These are phyloP conservation scores for Actinostola sp. DNA, from an alignment of 92 coral and sea anemone species.

Conservation along the genomic window DNA sequence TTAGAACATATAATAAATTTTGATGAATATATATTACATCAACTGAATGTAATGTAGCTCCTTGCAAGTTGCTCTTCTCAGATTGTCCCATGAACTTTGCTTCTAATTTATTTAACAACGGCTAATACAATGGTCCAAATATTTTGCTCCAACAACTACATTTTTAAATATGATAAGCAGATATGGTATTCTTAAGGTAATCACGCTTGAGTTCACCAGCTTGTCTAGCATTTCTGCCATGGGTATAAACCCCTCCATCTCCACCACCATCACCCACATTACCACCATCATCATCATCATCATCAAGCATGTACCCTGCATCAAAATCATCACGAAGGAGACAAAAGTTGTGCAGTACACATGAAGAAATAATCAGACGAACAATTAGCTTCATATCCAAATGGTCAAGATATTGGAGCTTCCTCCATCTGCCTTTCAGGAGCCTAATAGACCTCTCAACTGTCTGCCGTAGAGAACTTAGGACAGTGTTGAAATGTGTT, in stretches of 20 bases:
- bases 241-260: conserved; percentile 6
- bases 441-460: conserved; percentile 55
- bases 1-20: no score
- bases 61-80: no score
- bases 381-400: conserved; percentile 42
- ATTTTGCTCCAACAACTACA: neutral
- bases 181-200: conserved; percentile 11
- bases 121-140: no score
- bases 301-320: conserved; percentile 49
- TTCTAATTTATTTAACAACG: no score
- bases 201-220: conserved; percentile 25
- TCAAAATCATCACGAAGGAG: conserved; percentile 58
- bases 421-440: conserved; percentile 44
- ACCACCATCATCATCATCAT: conserved; percentile 15
- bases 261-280: conserved; percentile 21
- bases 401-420: conserved; percentile 33
- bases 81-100: no score
- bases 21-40: no score
- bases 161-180: neutral
- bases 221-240: conserved; percentile 42
- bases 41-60: no score
- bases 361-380: conserved; percentile 38
- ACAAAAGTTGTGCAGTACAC: conserved; percentile 50
- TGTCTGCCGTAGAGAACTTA: conserved; percentile 32
- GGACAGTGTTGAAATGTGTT: conserved; percentile 38